Percentiles rank a stretch among this genome's conserved stretches.
Conservation (phyloP, 1,140 invertebrate genomes). For the Patella vulgata region DNA sequence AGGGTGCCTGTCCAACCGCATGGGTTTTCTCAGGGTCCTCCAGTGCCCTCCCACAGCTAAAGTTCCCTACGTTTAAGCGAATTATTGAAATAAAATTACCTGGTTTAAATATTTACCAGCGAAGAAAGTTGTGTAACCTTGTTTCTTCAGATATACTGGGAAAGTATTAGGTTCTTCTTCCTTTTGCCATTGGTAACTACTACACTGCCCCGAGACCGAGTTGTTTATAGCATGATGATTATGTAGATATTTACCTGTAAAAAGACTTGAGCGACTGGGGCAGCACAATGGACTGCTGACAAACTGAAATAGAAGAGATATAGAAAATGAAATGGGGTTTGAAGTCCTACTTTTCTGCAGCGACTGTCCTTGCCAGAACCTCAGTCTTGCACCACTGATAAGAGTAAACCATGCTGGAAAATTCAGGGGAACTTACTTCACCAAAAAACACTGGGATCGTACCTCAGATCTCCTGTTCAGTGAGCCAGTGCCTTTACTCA, state of each 20-base stretch:
- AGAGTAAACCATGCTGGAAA: no score
- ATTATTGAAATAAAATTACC: no score
- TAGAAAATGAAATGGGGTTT: not conserved
- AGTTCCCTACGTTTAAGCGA: no score
- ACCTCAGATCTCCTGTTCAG: no score
- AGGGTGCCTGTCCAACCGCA: no score
- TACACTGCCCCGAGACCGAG: slow-evolving; percentile 80
- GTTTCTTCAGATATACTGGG: slow-evolving; percentile 73
- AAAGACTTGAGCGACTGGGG: slow-evolving; percentile 85
- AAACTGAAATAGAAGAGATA: slow-evolving; percentile 39
- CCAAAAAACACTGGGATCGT: no score
- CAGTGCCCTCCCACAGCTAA: no score
- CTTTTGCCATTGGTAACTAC: slow-evolving; percentile 74
- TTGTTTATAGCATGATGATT: slow-evolving; percentile 85
- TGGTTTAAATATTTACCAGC: slow-evolving; percentile 59
- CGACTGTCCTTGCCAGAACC: no score
- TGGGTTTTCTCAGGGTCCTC: no score
- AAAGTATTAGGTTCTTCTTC: slow-evolving; percentile 76
- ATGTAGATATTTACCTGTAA: slow-evolving; percentile 86
- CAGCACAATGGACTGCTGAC: slow-evolving; percentile 66
- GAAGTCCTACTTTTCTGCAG: no score
- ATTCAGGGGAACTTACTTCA: no score
- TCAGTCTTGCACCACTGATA: no score
- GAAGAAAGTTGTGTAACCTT: slow-evolving; percentile 61
- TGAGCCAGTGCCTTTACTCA: not conserved